Conservation (phyloP, 2,888 invertebrate species). For the Scrobipalpa atriplicella region DNA sequence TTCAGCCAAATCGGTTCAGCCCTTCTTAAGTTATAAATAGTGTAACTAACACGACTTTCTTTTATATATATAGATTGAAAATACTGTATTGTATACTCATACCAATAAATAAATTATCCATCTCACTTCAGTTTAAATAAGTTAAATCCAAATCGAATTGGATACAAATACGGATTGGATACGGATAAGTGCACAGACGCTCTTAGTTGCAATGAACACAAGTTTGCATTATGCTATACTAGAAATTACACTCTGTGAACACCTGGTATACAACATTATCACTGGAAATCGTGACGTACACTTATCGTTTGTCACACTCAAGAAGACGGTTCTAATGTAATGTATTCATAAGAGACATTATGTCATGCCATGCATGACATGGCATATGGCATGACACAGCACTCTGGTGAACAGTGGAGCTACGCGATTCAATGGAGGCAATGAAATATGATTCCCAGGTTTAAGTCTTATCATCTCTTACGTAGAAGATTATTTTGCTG, state of each 20-base stretch:
- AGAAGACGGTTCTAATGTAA: slow-evolving; percentile 39
- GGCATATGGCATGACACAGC: slow-evolving; percentile 40
- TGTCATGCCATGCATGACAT: slow-evolving; percentile 35
- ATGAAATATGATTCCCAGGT: slow-evolving; percentile 27
- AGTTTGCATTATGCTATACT: not conserved
- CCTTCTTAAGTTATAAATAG: too few relatives aligned
- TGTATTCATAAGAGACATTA: slow-evolving; percentile 43
- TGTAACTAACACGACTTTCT: too few relatives aligned
- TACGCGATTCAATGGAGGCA: slow-evolving; percentile 22
- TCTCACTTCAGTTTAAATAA: too few relatives aligned
- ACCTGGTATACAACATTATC: not conserved
- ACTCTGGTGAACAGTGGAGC: slow-evolving; percentile 32
- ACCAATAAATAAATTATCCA: too few relatives aligned
- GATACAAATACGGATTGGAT: too few relatives aligned
- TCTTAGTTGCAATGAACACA: too few relatives aligned
- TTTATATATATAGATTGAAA: too few relatives aligned
- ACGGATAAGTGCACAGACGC: too few relatives aligned
- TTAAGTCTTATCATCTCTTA: not conserved
- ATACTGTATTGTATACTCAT: too few relatives aligned
- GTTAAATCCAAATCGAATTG: too few relatives aligned
- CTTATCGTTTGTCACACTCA: slow-evolving; percentile 43
- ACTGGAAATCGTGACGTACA: slow-evolving; percentile 30
- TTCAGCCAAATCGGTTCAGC: too few relatives aligned
- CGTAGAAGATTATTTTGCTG: too few relatives aligned
- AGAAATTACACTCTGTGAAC: not conserved